These are phyloP conservation scores for Montipora cactus DNA, from an alignment of 64 coral and sea anemone genomes.

Conservation along the genomic window DNA sequence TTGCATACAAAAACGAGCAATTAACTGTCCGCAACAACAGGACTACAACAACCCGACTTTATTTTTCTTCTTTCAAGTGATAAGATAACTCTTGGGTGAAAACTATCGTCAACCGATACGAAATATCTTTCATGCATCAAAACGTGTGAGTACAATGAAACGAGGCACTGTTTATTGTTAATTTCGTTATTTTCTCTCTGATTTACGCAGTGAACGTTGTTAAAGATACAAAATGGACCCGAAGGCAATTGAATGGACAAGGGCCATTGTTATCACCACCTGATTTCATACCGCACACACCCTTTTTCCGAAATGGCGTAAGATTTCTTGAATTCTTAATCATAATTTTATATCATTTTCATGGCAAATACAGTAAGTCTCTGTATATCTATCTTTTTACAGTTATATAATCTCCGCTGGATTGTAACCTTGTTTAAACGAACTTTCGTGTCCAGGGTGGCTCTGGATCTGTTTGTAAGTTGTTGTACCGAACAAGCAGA, in stretches of 20 bases:
- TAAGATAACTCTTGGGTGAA: no score
- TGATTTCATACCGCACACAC: no score
- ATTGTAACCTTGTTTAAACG: neutral
- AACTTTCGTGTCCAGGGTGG: neutral
- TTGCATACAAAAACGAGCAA: no score
- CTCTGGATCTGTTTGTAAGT: constrained; percentile 4
- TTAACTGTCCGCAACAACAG: no score
- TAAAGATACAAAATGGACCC: neutral
- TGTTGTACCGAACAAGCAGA: neutral
- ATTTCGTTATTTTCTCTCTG: neutral
- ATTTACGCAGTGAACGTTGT: neutral
- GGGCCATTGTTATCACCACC: neutral
- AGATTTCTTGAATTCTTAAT: neutral
- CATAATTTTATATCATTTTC: neutral
- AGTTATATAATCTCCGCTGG: neutral
- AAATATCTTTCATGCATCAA: no score
- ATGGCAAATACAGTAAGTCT: neutral
- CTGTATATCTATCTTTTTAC: neutral
- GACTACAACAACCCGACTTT: no score
- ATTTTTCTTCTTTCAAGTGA: no score
- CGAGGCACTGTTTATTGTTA: no score
- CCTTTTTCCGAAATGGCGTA: neutral
- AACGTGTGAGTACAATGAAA: no score
- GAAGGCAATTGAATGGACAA: neutral
- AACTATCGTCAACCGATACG: no score